phyloP scores from a whole-genome alignment of 2,113 vertebrate genomes.

The Takifugu bimaculatus region DNA sequence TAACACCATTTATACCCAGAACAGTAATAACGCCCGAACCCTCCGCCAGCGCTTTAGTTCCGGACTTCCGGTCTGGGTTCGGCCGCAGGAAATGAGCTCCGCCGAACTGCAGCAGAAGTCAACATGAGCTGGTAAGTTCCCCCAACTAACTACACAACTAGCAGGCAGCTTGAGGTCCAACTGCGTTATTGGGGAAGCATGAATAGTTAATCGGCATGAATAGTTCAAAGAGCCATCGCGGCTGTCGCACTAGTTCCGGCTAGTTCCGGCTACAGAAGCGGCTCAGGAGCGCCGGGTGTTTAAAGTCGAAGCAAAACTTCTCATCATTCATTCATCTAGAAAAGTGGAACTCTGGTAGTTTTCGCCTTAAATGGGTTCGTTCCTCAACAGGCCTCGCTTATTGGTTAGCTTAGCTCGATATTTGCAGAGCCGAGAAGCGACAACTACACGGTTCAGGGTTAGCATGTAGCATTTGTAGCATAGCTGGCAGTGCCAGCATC shows the following conservation, averaged over 20 bases:
- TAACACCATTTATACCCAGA: no score
- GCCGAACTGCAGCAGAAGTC: constrained; percentile 55
- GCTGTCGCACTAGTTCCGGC: constrained; percentile 29
- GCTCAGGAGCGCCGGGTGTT: constrained; percentile 26
- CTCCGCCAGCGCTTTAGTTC: constrained; percentile 8
- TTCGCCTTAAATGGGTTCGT: no score
- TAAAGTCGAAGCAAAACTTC: not conserved
- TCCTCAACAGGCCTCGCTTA: no score
- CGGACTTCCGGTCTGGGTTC: constrained; percentile 57
- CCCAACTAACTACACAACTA: not conserved
- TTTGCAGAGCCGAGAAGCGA: no score
- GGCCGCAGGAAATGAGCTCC: constrained; percentile 52
- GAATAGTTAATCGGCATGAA: not conserved
- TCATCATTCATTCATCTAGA: not conserved
- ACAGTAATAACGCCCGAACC: no score
- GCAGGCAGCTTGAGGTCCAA: not conserved
- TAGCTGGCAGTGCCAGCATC: no score
- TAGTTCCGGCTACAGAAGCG: constrained; percentile 47
- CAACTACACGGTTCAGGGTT: no score
- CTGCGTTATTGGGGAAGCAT: not conserved
- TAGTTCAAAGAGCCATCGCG: not conserved
- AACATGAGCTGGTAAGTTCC: constrained; percentile 79
- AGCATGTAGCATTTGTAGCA: no score
- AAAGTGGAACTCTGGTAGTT: not conserved
- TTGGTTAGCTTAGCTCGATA: no score